Evolutionary conservation across 92 coral and sea anemone genomes (phyloP).

Genomic region (Porites divaricata): DNA sequence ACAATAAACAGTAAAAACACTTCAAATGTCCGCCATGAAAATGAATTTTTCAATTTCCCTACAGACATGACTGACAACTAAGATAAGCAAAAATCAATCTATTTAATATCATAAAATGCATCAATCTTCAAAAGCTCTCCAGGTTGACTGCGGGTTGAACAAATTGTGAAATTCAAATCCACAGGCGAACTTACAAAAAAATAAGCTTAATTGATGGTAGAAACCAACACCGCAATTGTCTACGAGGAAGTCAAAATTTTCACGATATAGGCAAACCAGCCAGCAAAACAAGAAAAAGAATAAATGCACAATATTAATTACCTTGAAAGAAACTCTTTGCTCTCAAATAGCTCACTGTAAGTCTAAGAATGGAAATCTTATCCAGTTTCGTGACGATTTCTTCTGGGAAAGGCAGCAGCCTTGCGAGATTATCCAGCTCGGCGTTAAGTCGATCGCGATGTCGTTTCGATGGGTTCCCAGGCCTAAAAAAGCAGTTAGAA

Average conservation of each 20-base stretch:
- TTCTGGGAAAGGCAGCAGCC: constrained; percentile 98
- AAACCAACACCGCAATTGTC: constrained; percentile 31
- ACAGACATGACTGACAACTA: constrained; percentile 14
- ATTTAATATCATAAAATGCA: constrained; percentile 20
- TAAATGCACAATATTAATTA: constrained; percentile 42
- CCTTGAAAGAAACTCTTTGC: constrained; percentile 99
- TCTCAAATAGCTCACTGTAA: constrained; percentile 98
- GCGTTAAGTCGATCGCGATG: constrained; percentile 99
- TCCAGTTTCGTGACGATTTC: constrained; percentile 99
- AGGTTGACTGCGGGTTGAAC: constrained; percentile 19
- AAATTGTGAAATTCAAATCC: constrained; percentile 11
- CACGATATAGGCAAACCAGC: constrained; percentile 24
- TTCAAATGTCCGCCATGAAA: constrained; percentile 23
- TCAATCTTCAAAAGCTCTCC: not conserved
- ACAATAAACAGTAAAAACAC: constrained; percentile 17
- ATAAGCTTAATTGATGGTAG: constrained; percentile 16
- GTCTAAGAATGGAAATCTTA: constrained; percentile 97
- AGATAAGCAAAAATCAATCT: constrained; percentile 14
- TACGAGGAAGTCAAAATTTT: constrained; percentile 9
- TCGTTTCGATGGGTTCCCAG: constrained; percentile 99
- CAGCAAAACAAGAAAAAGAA: constrained; percentile 11
- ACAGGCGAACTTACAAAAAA: not conserved
- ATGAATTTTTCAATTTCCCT: constrained; percentile 10
- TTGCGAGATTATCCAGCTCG: constrained; percentile 97
- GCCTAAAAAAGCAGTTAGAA: constrained; percentile 72